Conservation (phyloP, 2,113 vertebrate species). For the Panthera tigris region DNA sequence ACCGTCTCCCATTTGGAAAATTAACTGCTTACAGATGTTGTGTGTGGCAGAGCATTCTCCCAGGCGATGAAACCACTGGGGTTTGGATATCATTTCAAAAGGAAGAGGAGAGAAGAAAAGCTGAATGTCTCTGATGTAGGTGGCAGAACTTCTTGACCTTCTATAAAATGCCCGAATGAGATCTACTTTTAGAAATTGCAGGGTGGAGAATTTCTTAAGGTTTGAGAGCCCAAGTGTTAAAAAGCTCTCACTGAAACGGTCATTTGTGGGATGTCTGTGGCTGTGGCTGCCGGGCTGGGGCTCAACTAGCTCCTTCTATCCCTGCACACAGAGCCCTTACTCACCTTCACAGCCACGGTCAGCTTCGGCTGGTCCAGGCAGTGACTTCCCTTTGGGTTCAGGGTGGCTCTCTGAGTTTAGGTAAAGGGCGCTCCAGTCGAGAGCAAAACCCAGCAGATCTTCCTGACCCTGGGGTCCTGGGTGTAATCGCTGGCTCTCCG, state of each 20-base stretch:
- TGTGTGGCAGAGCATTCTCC: conserved; percentile 73
- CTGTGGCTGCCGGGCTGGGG: neutral
- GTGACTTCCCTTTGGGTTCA: neutral
- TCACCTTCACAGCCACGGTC: accelerated
- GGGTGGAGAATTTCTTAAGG: conserved; percentile 35
- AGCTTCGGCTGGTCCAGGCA: neutral
- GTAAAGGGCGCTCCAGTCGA: neutral
- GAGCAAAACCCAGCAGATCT: neutral
- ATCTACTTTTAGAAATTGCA: conserved; percentile 72
- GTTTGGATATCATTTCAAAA: conserved; percentile 75
- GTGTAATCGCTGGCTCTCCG: accelerated
- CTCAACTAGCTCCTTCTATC: neutral
- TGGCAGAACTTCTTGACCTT: conserved; percentile 70
- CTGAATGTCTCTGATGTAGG: conserved; percentile 66
- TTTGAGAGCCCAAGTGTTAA: conserved; percentile 19
- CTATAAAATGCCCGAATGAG: conserved; percentile 64
- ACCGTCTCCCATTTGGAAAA: conserved; percentile 85
- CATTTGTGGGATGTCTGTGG: conserved; percentile 36
- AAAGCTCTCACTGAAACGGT: neutral
- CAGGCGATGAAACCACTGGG: conserved; percentile 74
- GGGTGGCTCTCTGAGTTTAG: neutral
- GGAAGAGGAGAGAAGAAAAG: conserved; percentile 38
- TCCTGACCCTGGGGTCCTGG: neutral
- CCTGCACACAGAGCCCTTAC: neutral
- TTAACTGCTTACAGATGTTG: conserved; percentile 88